Base-by-base conservation (phyloP, 2,113 vertebrate species). In the Nycticryphes semicollaris region DNA sequence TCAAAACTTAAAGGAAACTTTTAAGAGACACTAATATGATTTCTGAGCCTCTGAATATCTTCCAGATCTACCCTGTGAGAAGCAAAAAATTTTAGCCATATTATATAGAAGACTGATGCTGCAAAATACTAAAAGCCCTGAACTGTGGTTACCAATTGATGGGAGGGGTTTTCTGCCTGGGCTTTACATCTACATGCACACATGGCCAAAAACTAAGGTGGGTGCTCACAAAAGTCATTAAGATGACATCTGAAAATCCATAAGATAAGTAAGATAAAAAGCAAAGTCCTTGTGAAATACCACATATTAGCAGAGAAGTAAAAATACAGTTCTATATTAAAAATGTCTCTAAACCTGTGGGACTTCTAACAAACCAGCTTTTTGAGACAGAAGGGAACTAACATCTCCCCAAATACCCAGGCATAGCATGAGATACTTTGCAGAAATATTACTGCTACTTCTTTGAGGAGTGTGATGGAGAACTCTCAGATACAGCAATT, bases 321-420 rank as follows among this genome's bases (percentile, higher is more conserved):
- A 96, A 94, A 93, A 84, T 53, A 81, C 73, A 82, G 62, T 35
- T 94, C 91, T 90, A 21, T 31, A 96, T 63, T 85, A 96, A 95
- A 91, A 76, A 22, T 75, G 19, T 63, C 63, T 91, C 67, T 90
- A 51, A 90, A 94, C 68, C 30, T 56, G 63, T 51, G 45, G 80
- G 73, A 96, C 48, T 76, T 59, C 45, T 54, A 90, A 83, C 72
- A 93, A 89, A 57, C 3, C 33, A 59, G 43, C 54, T 86, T 92
- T 91, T 69, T 1, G 3, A 94, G 51, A 83, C 27, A 88, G 45
- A 87, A 89, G 39, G 50, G 90, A 94, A 90, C 25, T 37, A 70
- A 57, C 37, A 77, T n/a, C 63, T 87, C 60, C 64, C 43, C 70
- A 77, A 96, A 94, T 69, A 94, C 11, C 17, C 74, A 87, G 57